Conservation (phyloP, 2,113 vertebrate species). For the Romanogobio albipinnatus region DNA sequence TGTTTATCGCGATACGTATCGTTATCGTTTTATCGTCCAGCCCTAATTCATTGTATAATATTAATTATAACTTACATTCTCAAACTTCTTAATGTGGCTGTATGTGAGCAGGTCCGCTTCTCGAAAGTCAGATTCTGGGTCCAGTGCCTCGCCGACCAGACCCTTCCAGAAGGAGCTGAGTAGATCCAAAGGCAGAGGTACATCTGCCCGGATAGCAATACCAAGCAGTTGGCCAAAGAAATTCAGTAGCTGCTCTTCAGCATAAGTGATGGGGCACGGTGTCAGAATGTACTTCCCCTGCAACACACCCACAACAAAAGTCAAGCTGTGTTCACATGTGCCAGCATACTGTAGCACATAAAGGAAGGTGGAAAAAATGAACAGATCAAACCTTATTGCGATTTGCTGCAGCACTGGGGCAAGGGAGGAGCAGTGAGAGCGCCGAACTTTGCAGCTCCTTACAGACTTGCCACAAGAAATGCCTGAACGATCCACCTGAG, state of each 20-base stretch:
- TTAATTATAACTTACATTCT: slow-evolving; percentile 78
- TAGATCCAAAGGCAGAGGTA: slow-evolving; percentile 93
- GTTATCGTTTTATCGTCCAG: too few relatives aligned
- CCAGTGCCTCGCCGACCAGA: slow-evolving; percentile 86
- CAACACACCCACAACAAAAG: slow-evolving; percentile 12
- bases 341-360: neutral
- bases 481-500: slow-evolving; percentile 95
- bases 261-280: slow-evolving; percentile 90
- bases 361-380: neutral
- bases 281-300: slow-evolving; percentile 96
- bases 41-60: neutral
- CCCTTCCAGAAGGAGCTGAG: slow-evolving; percentile 96
- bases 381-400: slow-evolving; percentile 88
- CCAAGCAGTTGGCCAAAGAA: slow-evolving; percentile 96
- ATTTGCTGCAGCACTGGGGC: slow-evolving; percentile 93
- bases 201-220: slow-evolving; percentile 92
- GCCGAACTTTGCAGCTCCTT: slow-evolving; percentile 97
- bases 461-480: slow-evolving; percentile 99
- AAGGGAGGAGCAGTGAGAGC: slow-evolving; percentile 90
- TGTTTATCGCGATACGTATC: too few relatives aligned
- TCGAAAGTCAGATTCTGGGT: slow-evolving; percentile 88
- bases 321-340: neutral
- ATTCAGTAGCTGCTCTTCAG: slow-evolving; percentile 94
- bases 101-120: slow-evolving; percentile 95
- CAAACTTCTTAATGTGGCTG: slow-evolving; percentile 94